These are phyloP conservation scores for Ichneumoninae sp. DNA, from an alignment of 2,888 invertebrate genomes.

Conservation along the genomic window DNA sequence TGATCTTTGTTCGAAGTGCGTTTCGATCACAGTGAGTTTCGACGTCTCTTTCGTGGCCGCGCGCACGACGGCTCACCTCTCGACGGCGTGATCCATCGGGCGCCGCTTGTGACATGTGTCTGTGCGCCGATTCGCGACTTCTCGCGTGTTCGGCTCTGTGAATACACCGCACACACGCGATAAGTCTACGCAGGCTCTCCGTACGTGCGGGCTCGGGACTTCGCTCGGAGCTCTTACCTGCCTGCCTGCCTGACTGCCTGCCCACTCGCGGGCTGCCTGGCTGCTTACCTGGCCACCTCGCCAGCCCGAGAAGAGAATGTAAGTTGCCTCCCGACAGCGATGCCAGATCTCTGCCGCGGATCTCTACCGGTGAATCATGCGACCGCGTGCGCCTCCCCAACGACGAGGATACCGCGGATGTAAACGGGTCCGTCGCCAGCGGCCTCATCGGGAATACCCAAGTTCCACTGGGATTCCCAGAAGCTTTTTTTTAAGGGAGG, in stretches of 20 bases:
- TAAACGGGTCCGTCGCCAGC: not conserved
- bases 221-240: constrained; percentile 27
- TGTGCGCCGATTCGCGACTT: constrained; percentile 30
- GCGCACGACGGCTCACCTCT: not conserved
- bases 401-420: not conserved
- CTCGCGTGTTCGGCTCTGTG: constrained; percentile 23
- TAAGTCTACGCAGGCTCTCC: constrained; percentile 1
- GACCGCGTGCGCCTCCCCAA: constrained; percentile 40
- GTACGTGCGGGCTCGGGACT: constrained; percentile 28
- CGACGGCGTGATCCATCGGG: constrained; percentile 17
- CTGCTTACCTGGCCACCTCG: constrained; percentile 54
- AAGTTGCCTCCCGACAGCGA: constrained; percentile 72
- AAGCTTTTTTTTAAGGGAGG: not conserved
- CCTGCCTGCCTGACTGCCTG: constrained; percentile 35
- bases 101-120: constrained; percentile 39
- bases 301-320: constrained; percentile 72
- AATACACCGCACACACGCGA: not conserved
- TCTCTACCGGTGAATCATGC: constrained; percentile 64
- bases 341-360: constrained; percentile 73
- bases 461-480: no score
- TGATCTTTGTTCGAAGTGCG: constrained; percentile 3
- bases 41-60: not conserved
- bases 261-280: constrained; percentile 13
- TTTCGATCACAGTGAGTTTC: constrained; percentile 25
- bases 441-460: no score